Evolutionary conservation across 2,888 invertebrate genomes (phyloP).

Genomic region (Pterostichus madidus): DNA sequence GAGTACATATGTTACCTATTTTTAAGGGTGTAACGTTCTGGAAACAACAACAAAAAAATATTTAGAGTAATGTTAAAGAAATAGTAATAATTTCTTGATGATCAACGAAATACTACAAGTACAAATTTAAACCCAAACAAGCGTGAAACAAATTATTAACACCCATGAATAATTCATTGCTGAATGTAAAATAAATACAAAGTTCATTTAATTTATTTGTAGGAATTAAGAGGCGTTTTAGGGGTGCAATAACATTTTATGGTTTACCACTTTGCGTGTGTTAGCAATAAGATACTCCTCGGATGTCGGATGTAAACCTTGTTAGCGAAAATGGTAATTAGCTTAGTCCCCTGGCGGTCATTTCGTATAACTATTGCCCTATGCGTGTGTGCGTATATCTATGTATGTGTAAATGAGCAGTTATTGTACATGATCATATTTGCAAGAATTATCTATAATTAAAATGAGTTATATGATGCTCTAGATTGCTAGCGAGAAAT

Average conservation of each 20-base stretch:
- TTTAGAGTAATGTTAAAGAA: neutral
- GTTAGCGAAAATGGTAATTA: constrained; percentile 63
- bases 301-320: constrained; percentile 45
- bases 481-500: too few species aligned
- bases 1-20: too few species aligned
- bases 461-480: neutral
- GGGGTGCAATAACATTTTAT: constrained; percentile 56
- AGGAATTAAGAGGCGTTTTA: constrained; percentile 51
- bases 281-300: constrained; percentile 56
- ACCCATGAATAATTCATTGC: constrained; percentile 23
- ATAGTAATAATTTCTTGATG: neutral
- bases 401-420: neutral
- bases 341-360: constrained; percentile 50
- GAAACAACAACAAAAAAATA: neutral
- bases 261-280: constrained; percentile 58
- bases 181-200: constrained; percentile 43
- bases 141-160: constrained; percentile 18
- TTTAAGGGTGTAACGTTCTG: too few species aligned
- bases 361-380: constrained; percentile 50
- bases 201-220: constrained; percentile 54
- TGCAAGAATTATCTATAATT: constrained; percentile 24
- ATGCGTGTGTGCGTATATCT: neutral
- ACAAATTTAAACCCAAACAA: neutral
- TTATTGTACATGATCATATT: constrained; percentile 18
- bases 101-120: neutral